phyloP scores from a whole-genome alignment of 2,797 vertebrate genomes.

The Alauda arvensis region DNA sequence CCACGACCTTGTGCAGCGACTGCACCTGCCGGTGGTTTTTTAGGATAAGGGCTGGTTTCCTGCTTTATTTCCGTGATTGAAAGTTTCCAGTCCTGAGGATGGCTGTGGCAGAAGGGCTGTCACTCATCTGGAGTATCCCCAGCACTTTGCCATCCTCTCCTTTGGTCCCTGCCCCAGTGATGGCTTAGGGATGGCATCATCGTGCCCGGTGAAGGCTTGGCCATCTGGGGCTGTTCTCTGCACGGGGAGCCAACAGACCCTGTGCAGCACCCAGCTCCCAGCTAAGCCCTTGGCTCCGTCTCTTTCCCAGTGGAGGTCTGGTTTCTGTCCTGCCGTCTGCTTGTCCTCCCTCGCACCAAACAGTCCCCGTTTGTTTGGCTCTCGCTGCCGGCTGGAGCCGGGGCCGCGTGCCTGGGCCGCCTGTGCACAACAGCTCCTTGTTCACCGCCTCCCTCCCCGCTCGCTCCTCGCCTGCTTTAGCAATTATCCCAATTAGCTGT shows the following conservation, averaged over 20 bases:
- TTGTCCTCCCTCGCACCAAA: conserved; percentile 21
- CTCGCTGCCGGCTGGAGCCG: conserved; percentile 1
- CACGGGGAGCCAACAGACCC: not conserved
- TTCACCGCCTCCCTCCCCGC: not conserved
- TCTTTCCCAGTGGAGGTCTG: not conserved
- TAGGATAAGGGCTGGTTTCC: not conserved
- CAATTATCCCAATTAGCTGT: conserved; percentile 46
- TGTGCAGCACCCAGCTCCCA: not conserved
- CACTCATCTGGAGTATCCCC: not conserved
- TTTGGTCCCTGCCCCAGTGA: too few species aligned
- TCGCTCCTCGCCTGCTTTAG: conserved; percentile 27
- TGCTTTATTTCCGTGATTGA: not conserved
- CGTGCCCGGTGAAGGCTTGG: not conserved
- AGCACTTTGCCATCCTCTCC: not conserved
- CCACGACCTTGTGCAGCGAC: accelerated
- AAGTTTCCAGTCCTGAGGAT: not conserved
- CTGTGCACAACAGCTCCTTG: conserved; percentile 51
- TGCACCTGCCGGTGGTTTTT: not conserved
- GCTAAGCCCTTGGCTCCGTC: conserved; percentile 38
- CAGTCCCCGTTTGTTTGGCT: conserved; percentile 52
- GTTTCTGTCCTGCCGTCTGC: conserved; percentile 33
- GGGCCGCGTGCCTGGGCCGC: conserved; percentile 21
- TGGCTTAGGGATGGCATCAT: not conserved
- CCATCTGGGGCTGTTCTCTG: not conserved
- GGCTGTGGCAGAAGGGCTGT: not conserved